These are phyloP conservation scores for Strigops habroptila DNA, from an alignment of 2,113 vertebrate genomes.

Conservation along the genomic window DNA sequence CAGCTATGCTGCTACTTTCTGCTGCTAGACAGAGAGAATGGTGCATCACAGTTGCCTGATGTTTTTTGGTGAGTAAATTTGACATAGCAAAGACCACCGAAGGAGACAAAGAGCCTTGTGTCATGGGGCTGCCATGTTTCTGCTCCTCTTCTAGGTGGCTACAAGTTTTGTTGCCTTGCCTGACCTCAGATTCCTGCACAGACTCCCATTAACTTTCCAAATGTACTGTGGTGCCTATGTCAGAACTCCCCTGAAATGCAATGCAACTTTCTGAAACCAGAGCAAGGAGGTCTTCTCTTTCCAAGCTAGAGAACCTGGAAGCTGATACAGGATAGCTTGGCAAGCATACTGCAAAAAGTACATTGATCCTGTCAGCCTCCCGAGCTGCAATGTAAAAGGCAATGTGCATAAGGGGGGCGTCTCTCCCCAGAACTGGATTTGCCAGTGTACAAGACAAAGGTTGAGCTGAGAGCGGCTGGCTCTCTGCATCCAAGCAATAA, in stretches of 20 bases:
- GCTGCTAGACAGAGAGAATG: not conserved
- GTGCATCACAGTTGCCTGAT: not conserved
- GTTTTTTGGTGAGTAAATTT: not conserved
- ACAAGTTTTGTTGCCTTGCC: not conserved
- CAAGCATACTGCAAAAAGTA: not conserved
- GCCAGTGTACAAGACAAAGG: not conserved
- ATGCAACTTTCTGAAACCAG: not conserved
- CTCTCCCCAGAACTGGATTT: not conserved
- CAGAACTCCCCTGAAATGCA: not conserved
- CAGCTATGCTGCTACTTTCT: not conserved
- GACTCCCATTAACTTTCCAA: rapidly evolving
- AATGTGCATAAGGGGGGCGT: not conserved
- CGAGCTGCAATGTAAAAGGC: not conserved
- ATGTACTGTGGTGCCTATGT: not conserved
- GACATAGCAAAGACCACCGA: not conserved
- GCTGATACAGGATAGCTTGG: not conserved
- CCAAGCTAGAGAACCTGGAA: not conserved
- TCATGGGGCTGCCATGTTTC: not conserved
- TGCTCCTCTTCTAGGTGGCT: not conserved
- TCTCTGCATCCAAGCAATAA: not conserved
- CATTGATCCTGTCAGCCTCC: not conserved
- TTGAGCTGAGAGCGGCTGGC: not conserved
- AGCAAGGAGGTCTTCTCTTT: not conserved
- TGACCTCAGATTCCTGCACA: not conserved
- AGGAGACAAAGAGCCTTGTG: not conserved